phyloP scores from a whole-genome alignment of 2,888 invertebrate genomes.

The Coremacera marginata region DNA sequence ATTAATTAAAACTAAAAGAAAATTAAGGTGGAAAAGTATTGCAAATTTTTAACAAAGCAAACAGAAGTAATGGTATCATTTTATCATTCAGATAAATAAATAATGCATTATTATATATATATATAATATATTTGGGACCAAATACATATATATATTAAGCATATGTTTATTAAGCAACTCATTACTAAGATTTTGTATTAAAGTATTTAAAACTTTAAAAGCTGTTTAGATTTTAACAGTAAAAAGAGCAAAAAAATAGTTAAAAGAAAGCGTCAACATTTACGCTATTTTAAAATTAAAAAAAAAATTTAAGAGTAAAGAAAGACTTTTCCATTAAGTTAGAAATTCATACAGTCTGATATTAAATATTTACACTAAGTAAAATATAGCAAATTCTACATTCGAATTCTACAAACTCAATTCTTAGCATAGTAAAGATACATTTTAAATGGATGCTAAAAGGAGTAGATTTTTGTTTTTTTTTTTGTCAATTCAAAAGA shows the following conservation, averaged over 20 bases:
- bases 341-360: slow-evolving; percentile 12
- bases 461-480: background rate
- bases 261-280: too few relatives aligned
- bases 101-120: too few relatives aligned
- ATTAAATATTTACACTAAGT: slow-evolving; percentile 19
- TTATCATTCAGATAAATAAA: background rate
- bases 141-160: too few relatives aligned
- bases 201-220: too few relatives aligned
- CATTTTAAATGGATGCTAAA: background rate
- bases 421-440: slow-evolving; percentile 1
- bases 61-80: background rate
- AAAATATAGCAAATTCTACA: slow-evolving; percentile 6
- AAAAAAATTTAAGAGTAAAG: background rate
- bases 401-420: slow-evolving; percentile 18
- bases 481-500: background rate
- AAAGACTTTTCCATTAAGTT: background rate
- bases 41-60: background rate
- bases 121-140: too few relatives aligned
- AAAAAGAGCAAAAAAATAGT: too few relatives aligned
- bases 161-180: too few relatives aligned
- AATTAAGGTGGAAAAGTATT: background rate
- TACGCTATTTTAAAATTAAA: background rate
- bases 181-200: too few relatives aligned
- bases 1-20: background rate
- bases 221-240: too few relatives aligned